Percentiles rank a stretch among this genome's conserved stretches.
These are phyloP conservation scores for Ethmia dodecea DNA, from an alignment of 2,888 invertebrate species.

Conservation along the genomic window DNA sequence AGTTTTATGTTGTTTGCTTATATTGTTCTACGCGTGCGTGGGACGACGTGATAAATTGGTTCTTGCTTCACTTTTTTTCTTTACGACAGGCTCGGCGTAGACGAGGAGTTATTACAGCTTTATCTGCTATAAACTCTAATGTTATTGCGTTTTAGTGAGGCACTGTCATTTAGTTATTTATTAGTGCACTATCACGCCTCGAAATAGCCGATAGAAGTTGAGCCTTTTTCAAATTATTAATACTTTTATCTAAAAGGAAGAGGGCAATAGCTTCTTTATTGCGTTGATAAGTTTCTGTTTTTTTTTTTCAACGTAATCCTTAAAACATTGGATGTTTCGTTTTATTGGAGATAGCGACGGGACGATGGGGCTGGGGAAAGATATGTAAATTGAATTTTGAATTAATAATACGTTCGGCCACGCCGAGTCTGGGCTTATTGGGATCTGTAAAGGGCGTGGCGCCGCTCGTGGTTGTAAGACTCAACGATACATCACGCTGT, in stretches of 20 bases:
- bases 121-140: constrained; percentile 46
- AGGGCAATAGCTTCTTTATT: constrained; percentile 45
- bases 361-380: constrained; percentile 11
- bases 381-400: constrained; percentile 24
- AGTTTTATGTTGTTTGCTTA: constrained; percentile 62
- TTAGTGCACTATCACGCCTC: constrained; percentile 25
- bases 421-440: constrained; percentile 45
- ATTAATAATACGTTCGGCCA: constrained; percentile 22
- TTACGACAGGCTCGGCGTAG: constrained; percentile 59
- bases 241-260: constrained; percentile 52
- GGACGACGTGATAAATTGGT: constrained; percentile 70
- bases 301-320: constrained; percentile 1
- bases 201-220: constrained; percentile 35
- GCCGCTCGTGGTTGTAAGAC: constrained; percentile 62
- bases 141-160: constrained; percentile 41
- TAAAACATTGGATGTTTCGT: constrained; percentile 6
- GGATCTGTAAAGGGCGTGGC: constrained; percentile 47
- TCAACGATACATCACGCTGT: constrained; percentile 67
- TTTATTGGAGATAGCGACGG: constrained; percentile 8
- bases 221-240: constrained; percentile 41
- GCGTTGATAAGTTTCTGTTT: constrained; percentile 24
- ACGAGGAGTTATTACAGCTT: constrained; percentile 54
- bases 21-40: constrained; percentile 64
- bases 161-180: constrained; percentile 30
- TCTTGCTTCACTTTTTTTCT: constrained; percentile 60